Base-by-base conservation (phyloP, 2,888 invertebrate species). In the Oligia fasciuncula region DNA sequence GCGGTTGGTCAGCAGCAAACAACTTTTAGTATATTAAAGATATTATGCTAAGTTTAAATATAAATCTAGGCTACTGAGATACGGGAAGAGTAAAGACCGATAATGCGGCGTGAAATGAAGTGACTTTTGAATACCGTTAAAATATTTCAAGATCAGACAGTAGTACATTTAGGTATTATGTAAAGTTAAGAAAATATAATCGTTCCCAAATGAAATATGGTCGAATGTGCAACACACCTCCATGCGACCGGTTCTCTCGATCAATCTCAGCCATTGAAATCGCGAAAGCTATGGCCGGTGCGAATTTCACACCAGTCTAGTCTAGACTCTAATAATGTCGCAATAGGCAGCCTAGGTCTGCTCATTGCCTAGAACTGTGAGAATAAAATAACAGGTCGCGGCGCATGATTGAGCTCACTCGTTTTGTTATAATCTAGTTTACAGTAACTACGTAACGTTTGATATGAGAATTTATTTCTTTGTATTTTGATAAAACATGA, bases 251-350 rank as follows among this genome's bases (percentile, higher is more conserved):
- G 96, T 95, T 96, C 91, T 90, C 92, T 92, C 93, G 92, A 94
- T 94, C 95, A 95, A 94, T 94, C 95, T 93, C 89, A 89, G 84
- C 91, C 93, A 95, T 95, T 95, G 94, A 95, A 94, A 93, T 91
- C 94, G 94, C 95, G 95, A 96, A 96, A 95, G 96, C 94, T 89
- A 92, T 91, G 93, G 93, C 93, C 93, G 95, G 94, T 93, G 95
- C 95, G 95, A 95, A 95, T 95, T 96, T 96, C 96, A 96, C 95
- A 96, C 96, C 95, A 93, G 93, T 94, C 94, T 95, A 93, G 95
- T 93, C 94, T 95, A 95, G 95, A 94, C 93, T 92, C 87, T 87
- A 92, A 90, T 92, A 91, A 91, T 95, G 94, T 94, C 93, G 95
- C 94, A 94, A 95, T 93, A 90, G 90, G 87, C 87, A 77, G 89